Evolutionary conservation across 2,113 vertebrate species (phyloP).

Genomic region (Cyanoderma ruficeps): DNA sequence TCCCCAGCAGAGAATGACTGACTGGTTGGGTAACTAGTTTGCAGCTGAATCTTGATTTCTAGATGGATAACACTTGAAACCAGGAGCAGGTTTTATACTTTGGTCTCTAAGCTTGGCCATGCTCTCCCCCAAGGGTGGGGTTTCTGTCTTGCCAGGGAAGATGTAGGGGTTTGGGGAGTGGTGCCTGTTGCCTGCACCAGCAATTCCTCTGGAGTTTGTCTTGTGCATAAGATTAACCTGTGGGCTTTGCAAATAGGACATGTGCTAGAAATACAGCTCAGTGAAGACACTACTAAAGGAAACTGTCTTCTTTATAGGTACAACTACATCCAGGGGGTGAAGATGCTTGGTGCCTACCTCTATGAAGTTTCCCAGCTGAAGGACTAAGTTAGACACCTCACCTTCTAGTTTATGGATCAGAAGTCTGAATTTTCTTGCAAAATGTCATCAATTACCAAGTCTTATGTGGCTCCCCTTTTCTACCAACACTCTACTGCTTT

Average conservation of each 20-base stretch:
- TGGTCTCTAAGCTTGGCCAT: neutral
- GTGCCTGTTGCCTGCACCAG: neutral
- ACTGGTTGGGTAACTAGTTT: neutral
- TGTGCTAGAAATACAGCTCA: neutral
- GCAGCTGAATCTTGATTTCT: neutral
- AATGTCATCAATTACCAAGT: neutral
- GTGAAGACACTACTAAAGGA: neutral
- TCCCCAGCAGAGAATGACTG: neutral
- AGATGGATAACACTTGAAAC: neutral
- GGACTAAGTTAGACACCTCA: conserved; percentile 12
- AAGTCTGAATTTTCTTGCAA: neutral
- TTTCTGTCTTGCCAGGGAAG: neutral
- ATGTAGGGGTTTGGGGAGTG: neutral
- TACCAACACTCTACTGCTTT: neutral
- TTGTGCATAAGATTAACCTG: neutral
- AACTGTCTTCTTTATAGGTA: conserved; percentile 68
- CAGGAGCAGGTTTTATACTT: neutral
- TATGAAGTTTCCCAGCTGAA: conserved; percentile 89
- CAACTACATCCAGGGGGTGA: conserved; percentile 93
- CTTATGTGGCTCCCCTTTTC: neutral
- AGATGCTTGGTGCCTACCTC: conserved; percentile 92
- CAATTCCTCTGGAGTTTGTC: neutral
- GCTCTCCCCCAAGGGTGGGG: neutral
- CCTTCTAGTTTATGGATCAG: neutral
- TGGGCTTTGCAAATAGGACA: neutral